Evolutionary conservation across 2,888 invertebrate species (phyloP), one percentile per base, ranked within the genome.

Genomic region (Tenthredo scrophulariae): DNA sequence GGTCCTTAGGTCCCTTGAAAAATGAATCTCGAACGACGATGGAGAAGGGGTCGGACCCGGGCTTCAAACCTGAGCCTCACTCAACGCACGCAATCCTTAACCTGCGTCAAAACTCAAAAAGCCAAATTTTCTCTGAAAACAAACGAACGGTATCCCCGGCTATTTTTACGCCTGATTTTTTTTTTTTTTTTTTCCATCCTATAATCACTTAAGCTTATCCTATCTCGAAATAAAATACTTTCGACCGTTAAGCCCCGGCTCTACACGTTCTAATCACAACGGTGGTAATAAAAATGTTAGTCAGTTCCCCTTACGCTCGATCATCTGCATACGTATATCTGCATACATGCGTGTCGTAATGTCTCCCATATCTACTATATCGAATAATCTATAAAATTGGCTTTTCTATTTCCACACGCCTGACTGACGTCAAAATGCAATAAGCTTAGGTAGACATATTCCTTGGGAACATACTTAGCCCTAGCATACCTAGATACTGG

Each of bases 1-100:
- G 90, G 89, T 89, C 90, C 89, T 91, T 89, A 89, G 89, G 89
- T 90, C 90, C 88, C 88, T 90, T 90, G 91, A 91, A 91, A 91
- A 91, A 91, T 91, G 91, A 91, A 90, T 91, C 90, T 88, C 88
- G 88, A 86, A 87, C 86, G 84, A 87, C 88, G 88, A 87, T 89
- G 89, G 89, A 89, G 90, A 88, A 88, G 86, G 89, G 80, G 80
- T 80, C 18, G 37, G 80, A 80, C 37, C 22, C 40, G n/a, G 70
- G 83, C 43, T 50, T 65, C 26, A 43, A 43, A 37, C 43, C 70
- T 18, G 46, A 83, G 67, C 83, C 50, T 67, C 43, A 70, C 83
- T 67, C 83, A 46, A 86, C 87, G 72, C 83, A 89, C 89, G 86
- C 84, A 84, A 87, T 88, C 88, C 88, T 87, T 88, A 88, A 89